Base-by-base conservation (phyloP, 2,113 vertebrate genomes). In the Speoplatyrhinus poulsoni region DNA sequence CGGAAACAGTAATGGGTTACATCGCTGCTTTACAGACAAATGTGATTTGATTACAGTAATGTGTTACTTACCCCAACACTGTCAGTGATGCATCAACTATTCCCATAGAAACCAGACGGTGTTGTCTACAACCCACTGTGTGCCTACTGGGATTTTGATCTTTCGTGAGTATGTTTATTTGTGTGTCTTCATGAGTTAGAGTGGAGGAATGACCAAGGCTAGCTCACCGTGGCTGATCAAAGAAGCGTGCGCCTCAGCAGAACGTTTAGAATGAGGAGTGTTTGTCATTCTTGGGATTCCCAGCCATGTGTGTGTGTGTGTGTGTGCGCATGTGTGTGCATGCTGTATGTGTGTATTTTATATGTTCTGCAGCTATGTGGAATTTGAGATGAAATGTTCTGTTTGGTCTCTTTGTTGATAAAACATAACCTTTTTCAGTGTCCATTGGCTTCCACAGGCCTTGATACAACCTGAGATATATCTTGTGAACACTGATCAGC, bases 111-210 rank as follows among this genome's bases (percentile, higher is more conserved):
- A 36, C 70, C 72, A 6, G 12, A 66, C 19, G 83, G 78, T 4
- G 75, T 74, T 2, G 69, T 92, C 13, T 81, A 91, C 70, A 87
- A 94, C 6, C 94, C 95, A 1, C 17, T 96, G 26, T 99, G 96
- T 57, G 95, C 93, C 57, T 99, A 96, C 84, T 98, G 96, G 96
- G 93, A 98, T 90, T 96, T 92, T 76, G 80, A 84, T 41, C 82
- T 92, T 33, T 84, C 0, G 93, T 93, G 68, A 90, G 92, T 72
- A 68, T 12, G 0, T 36, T 16, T n/a, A 2, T 41, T 41, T 41
- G 5, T 41, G 7, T 41, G 36, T 5, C 4, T 41, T 41, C 7
- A 5, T 41, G 36, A 41, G 6, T 2, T 6, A 6, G 36, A 5
- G 36, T 8, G 36, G 4, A 8, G 36, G 36, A 41, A 41, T 41